Evolutionary conservation across 2,888 invertebrate genomes (phyloP), one percentile per base, ranked within the genome.

Genomic region (Cheilosia grossa): DNA sequence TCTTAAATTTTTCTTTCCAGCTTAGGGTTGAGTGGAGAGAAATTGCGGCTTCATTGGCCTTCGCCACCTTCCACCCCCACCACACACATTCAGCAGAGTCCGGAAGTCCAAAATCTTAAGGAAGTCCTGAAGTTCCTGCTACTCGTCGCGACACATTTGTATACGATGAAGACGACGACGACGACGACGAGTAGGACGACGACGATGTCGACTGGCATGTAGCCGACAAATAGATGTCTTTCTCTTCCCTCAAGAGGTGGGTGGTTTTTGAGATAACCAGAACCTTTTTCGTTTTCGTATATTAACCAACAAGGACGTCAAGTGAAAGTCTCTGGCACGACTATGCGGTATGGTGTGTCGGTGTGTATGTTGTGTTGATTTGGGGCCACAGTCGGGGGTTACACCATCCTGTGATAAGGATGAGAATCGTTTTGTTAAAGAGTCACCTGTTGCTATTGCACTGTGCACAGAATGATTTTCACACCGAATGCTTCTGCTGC

Each of bases 21-120:
- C 70, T 70, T 70, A 70, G 61, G 85, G 72, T 85, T 81, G 75
- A 85, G 75, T 80, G 73, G 30, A 67, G 67, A 61, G 66, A 75
- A 83, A 75, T 80, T 85, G 81, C 75, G 81, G 77, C 81, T 85
- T 81, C 75, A 75, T 66, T 81, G 85, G 75, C 75, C 85, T 70
- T 75, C 83, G 21, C 51, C 77, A 72, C 37, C 24, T 51, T 15
- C 51, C 40, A 56, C 42, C 30, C 6, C 37, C 49, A 19, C n/a
- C 33, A 56, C 67, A 78, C 53, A 72, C 77, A 75, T 75, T 75
- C 83, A 17, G 56, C 4, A n/a, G 24, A 86, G 77, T 77, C 78
- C 86, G 86, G 86, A 86, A 82, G 86, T 86, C 86, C 86, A 82
- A 86, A 86, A 82, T 82, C 86, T 85, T 85, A 82, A 78, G 86